These are phyloP conservation scores for Drosophila kikkawai DNA, from an alignment of 1,140 invertebrate genomes.

Conservation along the genomic window DNA sequence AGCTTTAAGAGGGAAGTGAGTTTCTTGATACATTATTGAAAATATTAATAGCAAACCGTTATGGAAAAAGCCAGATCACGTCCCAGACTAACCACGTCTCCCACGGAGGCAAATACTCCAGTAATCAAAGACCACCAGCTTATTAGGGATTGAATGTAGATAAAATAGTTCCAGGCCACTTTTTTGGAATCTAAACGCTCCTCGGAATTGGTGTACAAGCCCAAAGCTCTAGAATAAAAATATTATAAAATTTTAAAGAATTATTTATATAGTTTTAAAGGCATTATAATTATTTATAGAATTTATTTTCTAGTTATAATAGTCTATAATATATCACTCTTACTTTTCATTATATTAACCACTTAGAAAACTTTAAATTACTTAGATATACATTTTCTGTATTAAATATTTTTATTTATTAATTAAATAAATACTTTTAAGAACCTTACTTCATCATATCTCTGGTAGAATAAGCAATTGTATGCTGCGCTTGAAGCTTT, in stretches of 20 bases:
- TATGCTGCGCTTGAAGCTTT: background rate
- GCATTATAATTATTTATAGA: background rate
- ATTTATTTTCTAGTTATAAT: no score
- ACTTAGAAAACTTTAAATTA: no score
- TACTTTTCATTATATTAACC: no score
- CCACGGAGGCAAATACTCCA: slow-evolving; percentile 6
- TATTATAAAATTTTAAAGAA: background rate
- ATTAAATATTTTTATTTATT: background rate
- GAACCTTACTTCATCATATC: background rate
- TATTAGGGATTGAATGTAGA: background rate
- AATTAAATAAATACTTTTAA: background rate
- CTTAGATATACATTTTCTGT: no score
- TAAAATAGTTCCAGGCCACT: slow-evolving; percentile 27
- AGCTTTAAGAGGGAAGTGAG: background rate
- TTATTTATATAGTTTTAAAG: no score
- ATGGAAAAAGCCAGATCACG: slow-evolving; percentile 38
- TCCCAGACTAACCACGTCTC: slow-evolving; percentile 41
- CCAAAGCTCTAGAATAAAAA: slow-evolving; percentile 15
- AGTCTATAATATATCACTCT: no score
- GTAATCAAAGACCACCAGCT: background rate
- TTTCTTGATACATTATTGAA: background rate
- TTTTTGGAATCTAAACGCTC: background rate
- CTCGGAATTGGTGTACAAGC: slow-evolving; percentile 38
- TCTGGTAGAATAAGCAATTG: background rate
- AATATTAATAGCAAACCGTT: slow-evolving; percentile 12